Conservation (phyloP, 2,797 vertebrate species). For the Apodemus agrarius region DNA sequence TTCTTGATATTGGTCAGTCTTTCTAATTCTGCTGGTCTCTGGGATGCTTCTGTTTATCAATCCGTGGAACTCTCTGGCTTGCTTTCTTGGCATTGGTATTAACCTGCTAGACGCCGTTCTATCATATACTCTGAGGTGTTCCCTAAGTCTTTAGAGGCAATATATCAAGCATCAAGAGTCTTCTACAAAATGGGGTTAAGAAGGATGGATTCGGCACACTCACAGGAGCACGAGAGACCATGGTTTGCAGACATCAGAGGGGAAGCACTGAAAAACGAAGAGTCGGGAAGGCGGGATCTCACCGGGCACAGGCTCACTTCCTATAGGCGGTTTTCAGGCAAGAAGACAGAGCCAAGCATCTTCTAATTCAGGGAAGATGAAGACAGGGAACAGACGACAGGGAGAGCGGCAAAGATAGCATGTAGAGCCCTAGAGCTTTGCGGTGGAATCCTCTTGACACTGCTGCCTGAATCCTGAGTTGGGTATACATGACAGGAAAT, state of each 20-base stretch:
- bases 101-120: not conserved
- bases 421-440: not conserved
- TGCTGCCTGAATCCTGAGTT: not conserved
- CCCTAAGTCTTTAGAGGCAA: not conserved
- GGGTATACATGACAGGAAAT: not conserved
- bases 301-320: not conserved
- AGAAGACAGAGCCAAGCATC: not conserved
- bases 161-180: not conserved
- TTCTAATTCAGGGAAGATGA: not conserved
- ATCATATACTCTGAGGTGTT: not conserved
- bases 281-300: not conserved
- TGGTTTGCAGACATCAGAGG: not conserved
- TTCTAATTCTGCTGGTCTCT: not conserved
- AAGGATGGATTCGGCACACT: not conserved
- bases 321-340: not conserved
- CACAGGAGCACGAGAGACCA: slow-evolving; percentile 7
- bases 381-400: slow-evolving; percentile 9
- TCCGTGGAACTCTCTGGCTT: not conserved
- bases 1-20: slow-evolving; percentile 2
- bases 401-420: not conserved
- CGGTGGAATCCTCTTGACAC: not conserved
- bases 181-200: not conserved
- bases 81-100: not conserved
- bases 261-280: not conserved
- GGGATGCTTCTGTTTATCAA: slow-evolving; percentile 5